Percentiles rank a stretch among this genome's conserved stretches.
These are phyloP conservation scores for Drosophila mercatorum DNA, from an alignment of 2,888 invertebrate species.

Conservation along the genomic window DNA sequence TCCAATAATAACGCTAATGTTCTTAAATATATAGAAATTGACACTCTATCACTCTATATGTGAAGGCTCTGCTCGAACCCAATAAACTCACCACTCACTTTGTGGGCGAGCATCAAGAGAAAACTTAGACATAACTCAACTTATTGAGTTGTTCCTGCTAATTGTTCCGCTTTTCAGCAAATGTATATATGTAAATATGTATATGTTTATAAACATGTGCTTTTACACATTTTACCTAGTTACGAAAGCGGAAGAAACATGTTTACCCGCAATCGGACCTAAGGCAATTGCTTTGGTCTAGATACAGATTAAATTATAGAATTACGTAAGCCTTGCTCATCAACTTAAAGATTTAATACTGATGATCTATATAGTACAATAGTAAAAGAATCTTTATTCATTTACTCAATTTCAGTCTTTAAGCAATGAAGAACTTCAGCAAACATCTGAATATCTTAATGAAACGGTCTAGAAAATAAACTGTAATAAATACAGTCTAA, in stretches of 20 bases:
- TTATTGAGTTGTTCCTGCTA: background rate
- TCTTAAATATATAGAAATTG: no score
- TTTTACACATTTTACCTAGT: background rate
- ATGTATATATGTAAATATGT: background rate
- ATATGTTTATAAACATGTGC: background rate
- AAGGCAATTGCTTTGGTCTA: background rate
- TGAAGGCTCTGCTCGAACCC: background rate
- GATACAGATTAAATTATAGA: background rate
- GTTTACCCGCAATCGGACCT: background rate
- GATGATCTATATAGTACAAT: background rate
- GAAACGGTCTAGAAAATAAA: no score
- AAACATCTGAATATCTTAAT: no score
- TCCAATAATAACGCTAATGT: no score
- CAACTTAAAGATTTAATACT: background rate
- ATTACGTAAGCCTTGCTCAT: background rate
- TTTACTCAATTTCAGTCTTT: no score
- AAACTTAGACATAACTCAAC: background rate
- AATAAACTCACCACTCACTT: background rate
- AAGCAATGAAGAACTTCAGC: no score
- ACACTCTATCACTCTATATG: no score
- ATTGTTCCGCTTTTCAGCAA: background rate
- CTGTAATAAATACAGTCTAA: no score
- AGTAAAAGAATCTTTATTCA: no score
- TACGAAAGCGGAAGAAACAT: slow-evolving; percentile 2
- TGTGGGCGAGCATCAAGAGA: background rate